A percentile compares a stretch with the other conserved stretches of the same genome.
Conservation (phyloP, 2,113 vertebrate species). For the Sarotherodon lohbergeri region DNA sequence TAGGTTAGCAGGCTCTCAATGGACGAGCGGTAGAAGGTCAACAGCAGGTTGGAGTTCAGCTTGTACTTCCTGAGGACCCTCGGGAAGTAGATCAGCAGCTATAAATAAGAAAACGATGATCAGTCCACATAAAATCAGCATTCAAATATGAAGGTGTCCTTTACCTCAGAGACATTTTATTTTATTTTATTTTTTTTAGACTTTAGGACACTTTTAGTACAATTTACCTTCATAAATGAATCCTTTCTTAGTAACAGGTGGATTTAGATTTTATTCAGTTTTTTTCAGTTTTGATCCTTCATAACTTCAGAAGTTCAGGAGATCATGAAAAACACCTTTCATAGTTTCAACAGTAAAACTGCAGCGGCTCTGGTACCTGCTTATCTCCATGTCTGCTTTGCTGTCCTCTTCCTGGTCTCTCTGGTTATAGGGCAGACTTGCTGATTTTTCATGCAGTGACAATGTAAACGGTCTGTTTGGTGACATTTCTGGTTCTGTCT, state of each 20-base stretch:
- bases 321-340: background rate
- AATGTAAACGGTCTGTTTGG: background rate
- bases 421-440: background rate
- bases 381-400: accelerated
- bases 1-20: too few relatives aligned
- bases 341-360: background rate
- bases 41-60: too few relatives aligned
- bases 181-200: background rate
- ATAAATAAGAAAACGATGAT: background rate
- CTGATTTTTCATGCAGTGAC: background rate
- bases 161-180: background rate
- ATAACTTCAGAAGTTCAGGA: background rate
- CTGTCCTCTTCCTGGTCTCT: background rate
- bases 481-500: background rate
- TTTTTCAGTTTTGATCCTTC: background rate
- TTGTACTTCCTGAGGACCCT: too few relatives aligned
- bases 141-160: background rate
- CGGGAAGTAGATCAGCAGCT: too few relatives aligned
- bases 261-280: background rate
- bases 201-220: background rate
- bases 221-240: accelerated
- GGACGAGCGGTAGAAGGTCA: too few relatives aligned
- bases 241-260: background rate
- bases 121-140: background rate
- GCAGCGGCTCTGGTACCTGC: background rate